Evolutionary conservation across 1,140 invertebrate species (phyloP), one percentile per base, ranked within the genome.

Genomic region (Tetramorium parvispinum): DNA sequence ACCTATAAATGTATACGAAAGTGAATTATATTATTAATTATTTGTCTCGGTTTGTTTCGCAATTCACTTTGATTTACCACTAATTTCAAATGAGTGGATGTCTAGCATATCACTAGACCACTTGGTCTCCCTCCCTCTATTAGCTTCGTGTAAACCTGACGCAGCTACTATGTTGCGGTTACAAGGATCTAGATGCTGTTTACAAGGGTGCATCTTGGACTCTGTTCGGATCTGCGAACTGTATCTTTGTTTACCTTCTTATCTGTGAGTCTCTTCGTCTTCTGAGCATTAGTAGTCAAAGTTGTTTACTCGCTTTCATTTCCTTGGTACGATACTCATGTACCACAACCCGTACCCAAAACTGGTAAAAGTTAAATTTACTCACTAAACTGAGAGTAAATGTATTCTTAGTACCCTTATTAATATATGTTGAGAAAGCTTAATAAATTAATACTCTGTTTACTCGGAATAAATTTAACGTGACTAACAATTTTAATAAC

Each of bases 241-340:
- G 79, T 46, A 43, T 59, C 79, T 75, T 46, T 46, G 79, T 83
- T 83, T 83, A 73, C 66, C 68, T 83, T 59, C 68, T 75, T 75
- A 75, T 75, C 78, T 40, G 49, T 43, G 63, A 81, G 40, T 83
- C 79, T 73, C 5, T 13, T 73, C 68, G 61, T 82, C 66, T 40
- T 57, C 49, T 70, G 63, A 70, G 68, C 66, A 82, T 83, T 73
- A 83, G 27, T 13, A 83, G 68, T 83, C 68, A 73, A 59, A 73
- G 68, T 53, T 73, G 24, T 82, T 83, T 83, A 61, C 79, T 49
- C 46, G 68, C 27, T 83, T 83, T 59, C 53, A 27, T 59, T 73
- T 81, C 49, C 63, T 32, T 37, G 37, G 16, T 32, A 24, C 21
- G 40, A 21, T 70, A 46, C 75, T 63, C 24, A 10, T 32, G 49